Conservation (phyloP, 2,797 vertebrate species). For the Falco peregrinus region DNA sequence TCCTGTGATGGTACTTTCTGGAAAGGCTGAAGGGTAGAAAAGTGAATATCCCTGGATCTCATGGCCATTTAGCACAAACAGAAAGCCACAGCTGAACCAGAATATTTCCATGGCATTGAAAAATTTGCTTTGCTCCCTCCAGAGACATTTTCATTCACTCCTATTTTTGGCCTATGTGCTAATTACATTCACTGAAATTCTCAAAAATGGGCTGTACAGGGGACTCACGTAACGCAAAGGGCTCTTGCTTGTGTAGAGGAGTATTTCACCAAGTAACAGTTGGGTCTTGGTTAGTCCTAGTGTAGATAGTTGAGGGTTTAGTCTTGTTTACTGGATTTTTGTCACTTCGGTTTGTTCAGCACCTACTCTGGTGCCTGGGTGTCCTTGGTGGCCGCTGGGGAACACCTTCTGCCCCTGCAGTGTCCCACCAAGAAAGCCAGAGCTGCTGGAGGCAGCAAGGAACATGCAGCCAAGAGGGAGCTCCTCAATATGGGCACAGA, state of each 20-base stretch:
- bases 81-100: neutral
- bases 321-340: neutral
- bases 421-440: neutral
- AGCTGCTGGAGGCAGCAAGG: neutral
- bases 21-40: neutral
- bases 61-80: neutral
- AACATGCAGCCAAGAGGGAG: neutral
- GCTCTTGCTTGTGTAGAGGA: neutral
- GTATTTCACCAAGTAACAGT: neutral
- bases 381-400: neutral
- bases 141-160: neutral
- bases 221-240: neutral
- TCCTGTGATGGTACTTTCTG: neutral
- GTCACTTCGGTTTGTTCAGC: neutral
- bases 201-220: neutral
- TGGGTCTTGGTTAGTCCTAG: neutral
- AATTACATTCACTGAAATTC: neutral
- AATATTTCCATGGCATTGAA: neutral
- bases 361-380: neutral
- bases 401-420: neutral
- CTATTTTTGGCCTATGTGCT: neutral
- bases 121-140: neutral
- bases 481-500: rapidly evolving
- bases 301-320: neutral
- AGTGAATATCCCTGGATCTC: neutral